Percentiles rank a stretch among this genome's conserved stretches.
Evolutionary conservation across 2,113 vertebrate genomes (phyloP).

Genomic region (Antidorcas marsupialis): DNA sequence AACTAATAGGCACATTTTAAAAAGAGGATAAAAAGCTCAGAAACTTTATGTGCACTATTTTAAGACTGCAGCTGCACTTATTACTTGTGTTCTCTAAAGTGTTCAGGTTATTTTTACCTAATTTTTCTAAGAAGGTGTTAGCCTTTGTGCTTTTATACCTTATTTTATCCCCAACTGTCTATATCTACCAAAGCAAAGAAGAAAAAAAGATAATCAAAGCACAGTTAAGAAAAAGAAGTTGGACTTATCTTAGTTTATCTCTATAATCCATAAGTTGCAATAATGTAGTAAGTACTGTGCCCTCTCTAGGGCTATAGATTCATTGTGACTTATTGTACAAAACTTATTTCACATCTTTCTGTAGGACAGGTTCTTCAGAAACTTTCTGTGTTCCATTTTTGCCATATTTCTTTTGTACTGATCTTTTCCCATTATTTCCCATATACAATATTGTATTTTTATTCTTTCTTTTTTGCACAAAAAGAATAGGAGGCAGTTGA

Average conservation of each 20-base stretch:
- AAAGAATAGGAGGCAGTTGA: background rate
- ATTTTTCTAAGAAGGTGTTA: background rate
- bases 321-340: background rate
- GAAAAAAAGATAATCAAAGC: background rate
- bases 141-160: background rate
- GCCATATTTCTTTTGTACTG: background rate
- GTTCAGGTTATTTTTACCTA: background rate
- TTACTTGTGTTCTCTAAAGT: background rate
- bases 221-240: background rate
- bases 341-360: background rate
- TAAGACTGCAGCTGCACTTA: background rate
- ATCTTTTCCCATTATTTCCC: background rate
- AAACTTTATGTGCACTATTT: background rate
- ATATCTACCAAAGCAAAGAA: background rate
- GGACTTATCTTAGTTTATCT: background rate
- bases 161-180: background rate
- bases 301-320: background rate
- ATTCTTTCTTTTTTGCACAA: background rate
- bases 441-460: background rate
- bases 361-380: background rate
- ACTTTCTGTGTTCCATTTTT: background rate
- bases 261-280: background rate
- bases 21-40: background rate
- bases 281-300: accelerated
- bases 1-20: background rate